These are phyloP conservation scores for Anguilla japonica DNA, from an alignment of 2,113 vertebrate species.

Conservation along the genomic window DNA sequence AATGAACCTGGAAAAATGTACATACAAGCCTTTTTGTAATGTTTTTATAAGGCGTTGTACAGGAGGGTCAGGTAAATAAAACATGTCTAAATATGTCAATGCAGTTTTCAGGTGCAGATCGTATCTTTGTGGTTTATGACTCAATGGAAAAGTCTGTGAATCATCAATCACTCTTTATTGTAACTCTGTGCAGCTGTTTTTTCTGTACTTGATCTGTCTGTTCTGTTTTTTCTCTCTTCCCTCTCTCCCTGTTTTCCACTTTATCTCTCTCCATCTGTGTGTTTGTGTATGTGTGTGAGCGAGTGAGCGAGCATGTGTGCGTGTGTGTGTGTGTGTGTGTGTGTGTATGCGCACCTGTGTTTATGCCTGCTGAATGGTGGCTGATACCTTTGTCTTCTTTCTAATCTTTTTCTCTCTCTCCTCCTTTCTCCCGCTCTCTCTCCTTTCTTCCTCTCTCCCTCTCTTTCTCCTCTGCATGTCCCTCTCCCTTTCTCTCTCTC, in stretches of 20 bases:
- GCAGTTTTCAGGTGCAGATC: neutral
- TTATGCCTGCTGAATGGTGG: neutral
- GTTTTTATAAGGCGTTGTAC: too few relatives aligned
- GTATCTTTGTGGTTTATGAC: neutral
- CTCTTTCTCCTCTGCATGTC: too few relatives aligned
- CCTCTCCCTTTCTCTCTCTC: too few relatives aligned
- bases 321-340: constrained; percentile 5
- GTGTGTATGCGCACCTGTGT: neutral
- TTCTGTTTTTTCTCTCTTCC: neutral
- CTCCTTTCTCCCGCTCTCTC: too few relatives aligned
- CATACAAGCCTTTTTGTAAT: too few relatives aligned
- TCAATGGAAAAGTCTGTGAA: neutral
- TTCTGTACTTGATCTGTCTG: neutral
- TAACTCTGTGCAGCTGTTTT: neutral
- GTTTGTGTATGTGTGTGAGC: neutral
- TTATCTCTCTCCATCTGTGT: neutral
- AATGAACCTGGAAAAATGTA: too few relatives aligned
- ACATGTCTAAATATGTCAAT: neutral
- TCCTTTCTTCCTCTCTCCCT: too few relatives aligned
- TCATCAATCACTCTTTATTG: neutral
- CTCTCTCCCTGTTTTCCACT: neutral
- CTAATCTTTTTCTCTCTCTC: neutral
- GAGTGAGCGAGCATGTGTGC: neutral
- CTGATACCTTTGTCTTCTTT: neutral
- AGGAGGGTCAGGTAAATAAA: neutral